Percentiles rank a stretch among this genome's conserved stretches.
Conservation (phyloP, 2,797 vertebrate species). For the Hoplostethus atlanticus region DNA sequence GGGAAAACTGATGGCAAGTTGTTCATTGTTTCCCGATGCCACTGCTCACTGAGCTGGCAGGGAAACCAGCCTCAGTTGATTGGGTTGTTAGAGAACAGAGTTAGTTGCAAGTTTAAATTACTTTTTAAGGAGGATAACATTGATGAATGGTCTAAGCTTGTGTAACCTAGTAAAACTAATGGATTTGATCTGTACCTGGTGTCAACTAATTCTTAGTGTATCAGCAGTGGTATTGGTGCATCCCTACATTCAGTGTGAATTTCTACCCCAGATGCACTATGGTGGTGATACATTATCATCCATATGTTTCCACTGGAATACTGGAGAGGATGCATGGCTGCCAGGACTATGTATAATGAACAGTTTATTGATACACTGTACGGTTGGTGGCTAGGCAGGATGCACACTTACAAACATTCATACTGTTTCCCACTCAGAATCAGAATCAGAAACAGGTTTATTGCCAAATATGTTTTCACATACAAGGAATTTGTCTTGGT, state of each 20-base stretch:
- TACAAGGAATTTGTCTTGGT: no score
- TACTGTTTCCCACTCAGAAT: not conserved
- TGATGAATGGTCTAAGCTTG: no score
- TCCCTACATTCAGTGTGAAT: conserved; percentile 36
- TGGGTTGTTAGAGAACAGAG: no score
- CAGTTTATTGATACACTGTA: conserved; percentile 13
- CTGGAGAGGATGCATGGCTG: conserved; percentile 26
- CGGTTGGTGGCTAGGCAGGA: not conserved
- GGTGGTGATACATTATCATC: conserved; percentile 23
- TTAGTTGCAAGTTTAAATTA: no score
- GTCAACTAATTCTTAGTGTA: not conserved
- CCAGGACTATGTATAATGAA: conserved; percentile 30
- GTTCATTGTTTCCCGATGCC: no score
- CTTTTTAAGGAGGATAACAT: no score
- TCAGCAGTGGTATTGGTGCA: conserved; percentile 11
- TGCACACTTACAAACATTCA: conserved; percentile 14
- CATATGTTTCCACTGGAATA: conserved; percentile 30
- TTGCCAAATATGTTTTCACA: no score
- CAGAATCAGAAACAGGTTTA: no score
- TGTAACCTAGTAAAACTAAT: not conserved
- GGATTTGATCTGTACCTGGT: not conserved
- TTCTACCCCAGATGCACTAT: conserved; percentile 5
- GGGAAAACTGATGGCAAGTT: no score
- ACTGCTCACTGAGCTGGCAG: no score
- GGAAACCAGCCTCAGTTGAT: no score